A percentile compares a stretch with the other conserved stretches of the same genome.
Conservation (phyloP, 53 echinoderm and acorn worm genomes). For the Holothuria leucospilota region DNA sequence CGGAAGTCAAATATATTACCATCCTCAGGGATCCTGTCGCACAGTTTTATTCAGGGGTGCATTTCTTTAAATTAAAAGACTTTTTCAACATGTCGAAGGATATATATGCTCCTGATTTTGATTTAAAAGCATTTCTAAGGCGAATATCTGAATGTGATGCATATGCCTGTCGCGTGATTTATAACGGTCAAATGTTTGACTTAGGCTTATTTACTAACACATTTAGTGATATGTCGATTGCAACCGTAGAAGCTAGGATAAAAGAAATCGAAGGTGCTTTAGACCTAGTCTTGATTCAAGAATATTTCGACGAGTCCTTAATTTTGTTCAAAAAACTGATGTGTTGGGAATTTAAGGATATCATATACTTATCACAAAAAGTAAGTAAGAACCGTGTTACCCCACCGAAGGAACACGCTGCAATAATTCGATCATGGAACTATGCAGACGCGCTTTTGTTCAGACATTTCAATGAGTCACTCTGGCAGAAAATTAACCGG, state of each 20-base stretch:
- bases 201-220: slow-evolving; percentile 6
- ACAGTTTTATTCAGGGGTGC: slow-evolving; percentile 16
- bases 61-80: neutral
- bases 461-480: slow-evolving; percentile 9
- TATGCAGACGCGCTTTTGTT: neutral
- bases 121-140: neutral
- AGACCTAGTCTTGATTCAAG: slow-evolving; percentile 8
- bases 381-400: neutral
- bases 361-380: slow-evolving; percentile 6
- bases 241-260: neutral
- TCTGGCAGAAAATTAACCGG: slow-evolving; percentile 11
- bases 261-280: neutral
- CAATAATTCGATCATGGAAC: slow-evolving; percentile 18
- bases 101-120: neutral
- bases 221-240: neutral
- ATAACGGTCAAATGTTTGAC: slow-evolving; percentile 25
- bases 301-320: slow-evolving; percentile 39
- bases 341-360: slow-evolving; percentile 25
- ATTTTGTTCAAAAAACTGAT: slow-evolving; percentile 12
- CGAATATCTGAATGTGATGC: neutral
- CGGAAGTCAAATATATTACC: neutral
- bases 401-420: neutral
- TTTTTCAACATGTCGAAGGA: neutral
- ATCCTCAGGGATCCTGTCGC: slow-evolving; percentile 24
- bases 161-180: neutral